Evolutionary conservation across 2,888 invertebrate species (phyloP).

Genomic region (Eupithecia exiguata): DNA sequence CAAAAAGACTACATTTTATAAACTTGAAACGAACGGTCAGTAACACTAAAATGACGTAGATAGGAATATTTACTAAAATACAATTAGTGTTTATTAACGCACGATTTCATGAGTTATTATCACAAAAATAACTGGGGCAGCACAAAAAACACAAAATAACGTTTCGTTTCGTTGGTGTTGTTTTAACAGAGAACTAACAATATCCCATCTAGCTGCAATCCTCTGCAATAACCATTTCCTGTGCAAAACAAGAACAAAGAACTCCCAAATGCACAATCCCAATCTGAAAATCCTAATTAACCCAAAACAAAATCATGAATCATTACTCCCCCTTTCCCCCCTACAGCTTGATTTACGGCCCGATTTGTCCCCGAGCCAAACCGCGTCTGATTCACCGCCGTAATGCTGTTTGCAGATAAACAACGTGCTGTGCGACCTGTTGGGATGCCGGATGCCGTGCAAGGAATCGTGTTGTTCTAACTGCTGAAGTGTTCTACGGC

Average conservation of each 20-base stretch:
- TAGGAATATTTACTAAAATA: neutral
- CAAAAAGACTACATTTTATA: neutral
- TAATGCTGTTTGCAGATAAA: constrained; percentile 48
- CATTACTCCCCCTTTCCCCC: constrained; percentile 37
- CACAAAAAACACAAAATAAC: neutral
- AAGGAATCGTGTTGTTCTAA: neutral
- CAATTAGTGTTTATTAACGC: no score
- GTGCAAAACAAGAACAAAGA: constrained; percentile 4
- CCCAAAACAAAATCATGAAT: constrained; percentile 39
- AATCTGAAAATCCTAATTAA: constrained; percentile 27
- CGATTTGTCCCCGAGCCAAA: constrained; percentile 68
- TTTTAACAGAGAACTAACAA: constrained; percentile 1
- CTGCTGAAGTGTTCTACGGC: neutral
- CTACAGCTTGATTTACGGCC: constrained; percentile 58
- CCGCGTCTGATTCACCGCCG: constrained; percentile 58
- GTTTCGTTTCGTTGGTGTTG: neutral
- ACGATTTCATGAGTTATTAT: neutral
- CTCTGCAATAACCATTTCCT: constrained; percentile 1
- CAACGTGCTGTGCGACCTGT: constrained; percentile 10
- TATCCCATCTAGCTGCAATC: neutral
- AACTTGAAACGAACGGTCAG: no score
- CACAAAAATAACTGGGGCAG: neutral
- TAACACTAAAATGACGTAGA: neutral
- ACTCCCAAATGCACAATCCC: constrained; percentile 9
- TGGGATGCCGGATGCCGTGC: neutral